Percentiles rank a stretch among this genome's conserved stretches.
Evolutionary conservation across 2,888 invertebrate genomes (phyloP).

Genomic region (Drosophila meridionalis): DNA sequence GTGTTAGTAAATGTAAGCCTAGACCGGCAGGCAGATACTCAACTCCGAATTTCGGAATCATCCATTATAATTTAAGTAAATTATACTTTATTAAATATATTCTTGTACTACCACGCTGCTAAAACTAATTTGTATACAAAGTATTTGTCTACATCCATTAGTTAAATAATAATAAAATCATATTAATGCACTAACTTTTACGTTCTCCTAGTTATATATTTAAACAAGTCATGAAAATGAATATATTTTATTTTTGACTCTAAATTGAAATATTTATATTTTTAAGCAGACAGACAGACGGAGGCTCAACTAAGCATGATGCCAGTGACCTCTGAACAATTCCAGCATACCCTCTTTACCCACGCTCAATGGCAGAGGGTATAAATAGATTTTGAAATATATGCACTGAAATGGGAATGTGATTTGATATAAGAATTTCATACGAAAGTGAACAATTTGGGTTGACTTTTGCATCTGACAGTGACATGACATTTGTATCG

Average conservation of each 20-base stretch:
- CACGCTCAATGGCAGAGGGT: not conserved
- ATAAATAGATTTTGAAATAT: constrained; percentile 15
- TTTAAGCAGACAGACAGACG: not conserved
- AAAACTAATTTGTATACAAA: too few species aligned
- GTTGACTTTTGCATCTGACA: constrained; percentile 40
- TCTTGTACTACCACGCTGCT: too few species aligned
- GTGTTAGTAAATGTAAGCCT: not conserved
- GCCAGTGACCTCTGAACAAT: not conserved
- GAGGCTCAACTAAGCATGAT: not conserved
- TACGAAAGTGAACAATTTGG: constrained; percentile 10
- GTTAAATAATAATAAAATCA: not conserved
- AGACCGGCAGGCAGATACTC: not conserved
- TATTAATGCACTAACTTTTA: too few species aligned
- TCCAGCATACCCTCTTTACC: not conserved
- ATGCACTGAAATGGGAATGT: constrained; percentile 19
- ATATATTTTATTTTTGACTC: too few species aligned
- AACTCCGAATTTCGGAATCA: not conserved
- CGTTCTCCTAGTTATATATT: not conserved
- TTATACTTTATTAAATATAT: too few species aligned
- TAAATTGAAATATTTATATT: not conserved
- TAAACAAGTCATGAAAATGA: not conserved
- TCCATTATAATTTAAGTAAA: too few species aligned
- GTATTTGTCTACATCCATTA: not conserved
- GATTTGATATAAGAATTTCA: constrained; percentile 16
- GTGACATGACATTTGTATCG: constrained; percentile 41